Evolutionary conservation across 2,113 vertebrate genomes (phyloP), one percentile per base, ranked within the genome.

Genomic region (Leptosomus discolor): DNA sequence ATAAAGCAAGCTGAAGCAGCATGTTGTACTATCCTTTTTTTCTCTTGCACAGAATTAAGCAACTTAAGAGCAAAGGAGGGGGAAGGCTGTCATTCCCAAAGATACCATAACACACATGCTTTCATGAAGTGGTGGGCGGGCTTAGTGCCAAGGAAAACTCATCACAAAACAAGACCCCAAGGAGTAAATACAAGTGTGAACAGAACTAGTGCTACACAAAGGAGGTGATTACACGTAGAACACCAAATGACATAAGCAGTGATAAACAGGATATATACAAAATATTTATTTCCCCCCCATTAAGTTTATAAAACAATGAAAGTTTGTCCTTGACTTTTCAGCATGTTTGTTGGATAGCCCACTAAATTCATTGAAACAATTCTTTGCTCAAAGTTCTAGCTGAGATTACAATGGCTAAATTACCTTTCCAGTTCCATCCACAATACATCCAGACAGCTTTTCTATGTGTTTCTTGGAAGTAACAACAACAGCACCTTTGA

Each of bases 181-280:
- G 6, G 8, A 58, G 21, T 37, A 81, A 84, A 63, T 30, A 57
- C 2, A 74, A 36, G 11, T 15, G 11, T 70, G 16, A 78, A 32
- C 32, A 85, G 65, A 48, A 58, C 5, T 20, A 48, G 5, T 29
- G 17, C 46, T 73, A 20, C 5, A 4, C 22, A 15, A 34, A 69
- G 18, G 12, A 79, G 32, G 15, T 8, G 21, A 11, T 15, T 43
- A 5, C 1, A 60, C 1, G 1, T 21, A 15, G 12, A 36, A 60
- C 24, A 57, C 5, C 12, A 48, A 39, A 30, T 23, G 2, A 87
- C 26, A 77, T 3, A 70, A n/a, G 5, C 36, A 64, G 4, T 23
- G 27, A 67, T 64, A 68, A 84, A 81, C 19, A 86, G 23, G 2
- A 23, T 32, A 41, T 41, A 21, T 22, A 91, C 50, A 94, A 96